Base-by-base conservation (phyloP, 2,113 vertebrate genomes). In the Nanger granti region DNA sequence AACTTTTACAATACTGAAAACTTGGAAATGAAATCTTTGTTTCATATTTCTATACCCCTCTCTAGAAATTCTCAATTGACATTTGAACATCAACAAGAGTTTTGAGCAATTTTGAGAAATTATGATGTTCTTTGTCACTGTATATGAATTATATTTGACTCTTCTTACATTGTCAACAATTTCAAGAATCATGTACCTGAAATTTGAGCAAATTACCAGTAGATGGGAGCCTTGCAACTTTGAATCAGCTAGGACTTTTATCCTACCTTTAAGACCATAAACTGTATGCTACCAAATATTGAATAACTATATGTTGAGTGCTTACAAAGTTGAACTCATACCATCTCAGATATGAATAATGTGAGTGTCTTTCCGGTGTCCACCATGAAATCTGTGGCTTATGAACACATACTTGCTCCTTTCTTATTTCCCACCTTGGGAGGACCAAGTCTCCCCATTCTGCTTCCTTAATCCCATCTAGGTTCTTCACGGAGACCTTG, bases 171-270 rank as follows among this genome's bases (percentile, higher is more conserved):
- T 92, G 73, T 28, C 57, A 73, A 37, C 31, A 7, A 62, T 80
- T 79, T 87, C 55, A 87, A 87, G 52, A 86, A 85, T 87, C 31
- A 52, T 62, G 8, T 93, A 54, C 54, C 64, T 96, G 87, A 91
- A 88, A 87, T 96, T 60, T 89, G 79, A 95, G 26, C 31, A 55
- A 83, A 96, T 91, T 96, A 94, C 60, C n/a, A 49, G 64, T 41
- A 93, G 52, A 64, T 85, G 88, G 83, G 94, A 73, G 12, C 84
- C 91, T 97, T 96, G 66, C 12, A 87, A 57, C 59, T 94, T 44
- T 73, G 57, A 28, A 92, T 90, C 31, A 44, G 52, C 4, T 44
- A 69, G 69, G 3, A 87, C 85, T 95, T 89, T 60, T 90, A 80
- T 11, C 31, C 7, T 89, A 69, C 41, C 54, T 91, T 87, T 55